Evolutionary conservation across 2,113 vertebrate genomes (phyloP), one percentile per base, ranked within the genome.

Genomic region (Bettongia penicillata): DNA sequence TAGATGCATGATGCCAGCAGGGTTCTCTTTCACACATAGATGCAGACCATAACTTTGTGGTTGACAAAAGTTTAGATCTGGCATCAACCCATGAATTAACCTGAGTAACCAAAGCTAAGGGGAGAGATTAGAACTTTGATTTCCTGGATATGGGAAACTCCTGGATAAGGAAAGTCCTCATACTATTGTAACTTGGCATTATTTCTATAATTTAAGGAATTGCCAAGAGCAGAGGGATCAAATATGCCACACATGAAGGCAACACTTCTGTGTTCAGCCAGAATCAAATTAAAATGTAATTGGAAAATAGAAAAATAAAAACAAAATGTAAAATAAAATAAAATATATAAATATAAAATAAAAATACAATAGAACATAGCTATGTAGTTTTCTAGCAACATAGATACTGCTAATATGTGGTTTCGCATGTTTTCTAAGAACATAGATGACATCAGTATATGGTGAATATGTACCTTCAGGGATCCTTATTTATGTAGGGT

Each of bases 1-100:
- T 94, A 84, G 93, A 53, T 92, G 94, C 91, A 89, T 89, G 77
- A 89, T 94, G 37, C 51, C 92, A 77, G 1, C 0, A 31, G 43
- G 24, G 11, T 77, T 97, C 55, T 89, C 48, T 52, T 94, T 97
- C 89, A 90, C 53, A 92, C 77, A 26, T 26, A 28, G 89, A 50
- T 48, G 89, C 48, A 50, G 48, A 90, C 8, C 43, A 22, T 77
- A 90, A 5, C 89, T 49, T 26, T 8, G 23, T 48, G 48, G 47
- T 48, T 49, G 43, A 49, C 24, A 47, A 90, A 90, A 90, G 14
- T 90, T 50, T 26, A 49, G 24, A 90, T 9, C 25, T 50, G 49
- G 11, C 48, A 90, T 23, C 23, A 26, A 50, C 50, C 49, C 89
- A 50, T 24, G 89, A 49, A 50, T 28, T 48, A 90, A 26, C 24